These are phyloP conservation scores for Planococcus citri DNA, from an alignment of 1,140 invertebrate species.

Conservation along the genomic window DNA sequence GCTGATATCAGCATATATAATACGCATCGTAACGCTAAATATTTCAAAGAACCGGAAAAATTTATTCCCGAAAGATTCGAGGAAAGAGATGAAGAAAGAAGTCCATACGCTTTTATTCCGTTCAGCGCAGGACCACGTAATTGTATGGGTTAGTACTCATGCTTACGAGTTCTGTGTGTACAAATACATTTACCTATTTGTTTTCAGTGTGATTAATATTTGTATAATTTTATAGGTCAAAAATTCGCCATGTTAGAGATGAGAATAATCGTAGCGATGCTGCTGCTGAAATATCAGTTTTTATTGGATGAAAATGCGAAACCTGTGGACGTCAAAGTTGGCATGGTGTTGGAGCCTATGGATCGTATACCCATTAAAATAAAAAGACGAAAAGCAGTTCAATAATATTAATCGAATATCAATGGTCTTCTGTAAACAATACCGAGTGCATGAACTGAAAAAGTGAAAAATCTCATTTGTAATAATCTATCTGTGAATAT, in stretches of 20 bases:
- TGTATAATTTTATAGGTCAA: slow-evolving; percentile 35
- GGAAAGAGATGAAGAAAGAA: slow-evolving; percentile 32
- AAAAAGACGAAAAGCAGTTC: too few relatives aligned
- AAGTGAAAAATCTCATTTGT: too few relatives aligned
- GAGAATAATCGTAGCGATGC: slow-evolving; percentile 10
- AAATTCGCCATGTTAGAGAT: slow-evolving; percentile 47
- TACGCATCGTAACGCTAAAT: slow-evolving; percentile 50
- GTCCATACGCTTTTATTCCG: slow-evolving; percentile 48
- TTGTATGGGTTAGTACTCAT: slow-evolving; percentile 54
- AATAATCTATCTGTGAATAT: too few relatives aligned
- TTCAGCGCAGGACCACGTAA: slow-evolving; percentile 63
- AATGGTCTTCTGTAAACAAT: too few relatives aligned
- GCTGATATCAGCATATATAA: slow-evolving; percentile 39
- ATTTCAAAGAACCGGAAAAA: slow-evolving; percentile 55
- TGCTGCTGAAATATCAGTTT: not conserved
- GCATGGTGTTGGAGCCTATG: too few relatives aligned
- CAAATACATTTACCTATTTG: not conserved
- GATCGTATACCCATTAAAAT: too few relatives aligned
- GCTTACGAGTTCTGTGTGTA: not conserved
- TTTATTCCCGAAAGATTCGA: slow-evolving; percentile 67
- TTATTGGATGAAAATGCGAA: not conserved
- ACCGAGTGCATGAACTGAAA: too few relatives aligned
- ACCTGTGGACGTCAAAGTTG: too few relatives aligned
- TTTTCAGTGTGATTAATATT: not conserved
- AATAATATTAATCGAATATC: too few relatives aligned